Percentiles rank a stretch among this genome's conserved stretches.
These are phyloP conservation scores for Stichopus chloronotus DNA, from an alignment of 35 echinoderm and acorn worm species.

Conservation along the genomic window DNA sequence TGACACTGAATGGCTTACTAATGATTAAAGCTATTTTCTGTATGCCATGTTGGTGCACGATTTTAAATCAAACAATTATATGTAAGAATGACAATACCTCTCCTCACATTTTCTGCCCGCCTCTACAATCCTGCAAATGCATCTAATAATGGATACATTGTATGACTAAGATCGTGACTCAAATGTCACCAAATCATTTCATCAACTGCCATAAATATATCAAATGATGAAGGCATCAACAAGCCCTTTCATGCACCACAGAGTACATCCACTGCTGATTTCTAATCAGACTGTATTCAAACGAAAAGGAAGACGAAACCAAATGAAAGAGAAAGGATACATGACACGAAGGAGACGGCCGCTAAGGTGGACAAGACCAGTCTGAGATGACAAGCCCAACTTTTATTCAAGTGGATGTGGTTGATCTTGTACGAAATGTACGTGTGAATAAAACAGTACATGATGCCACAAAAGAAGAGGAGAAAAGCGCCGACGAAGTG, in stretches of 20 bases:
- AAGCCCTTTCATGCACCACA: neutral
- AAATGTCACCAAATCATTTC: neutral
- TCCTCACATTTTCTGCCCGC: no score
- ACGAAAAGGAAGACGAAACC: no score
- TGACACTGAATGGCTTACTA: no score
- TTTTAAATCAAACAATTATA: no score
- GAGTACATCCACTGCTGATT: neutral
- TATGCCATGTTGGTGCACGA: no score
- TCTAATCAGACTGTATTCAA: no score
- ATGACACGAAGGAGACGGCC: neutral
- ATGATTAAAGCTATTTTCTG: no score
- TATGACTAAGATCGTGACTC: neutral
- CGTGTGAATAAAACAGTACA: constrained; percentile 60
- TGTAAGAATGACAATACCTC: no score
- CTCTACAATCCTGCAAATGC: no score
- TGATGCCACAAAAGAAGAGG: constrained; percentile 36
- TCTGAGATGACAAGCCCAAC: constrained; percentile 32
- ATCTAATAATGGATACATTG: no score
- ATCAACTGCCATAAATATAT: neutral
- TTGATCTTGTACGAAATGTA: constrained; percentile 60
- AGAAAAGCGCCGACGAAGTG: constrained; percentile 52
- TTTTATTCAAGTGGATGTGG: neutral
- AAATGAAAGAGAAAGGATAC: constrained; percentile 57
- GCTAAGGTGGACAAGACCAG: constrained; percentile 11
- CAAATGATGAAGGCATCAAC: neutral